These are phyloP conservation scores for Dolichopus griseipennis DNA, from an alignment of 2,888 invertebrate species.

Conservation along the genomic window DNA sequence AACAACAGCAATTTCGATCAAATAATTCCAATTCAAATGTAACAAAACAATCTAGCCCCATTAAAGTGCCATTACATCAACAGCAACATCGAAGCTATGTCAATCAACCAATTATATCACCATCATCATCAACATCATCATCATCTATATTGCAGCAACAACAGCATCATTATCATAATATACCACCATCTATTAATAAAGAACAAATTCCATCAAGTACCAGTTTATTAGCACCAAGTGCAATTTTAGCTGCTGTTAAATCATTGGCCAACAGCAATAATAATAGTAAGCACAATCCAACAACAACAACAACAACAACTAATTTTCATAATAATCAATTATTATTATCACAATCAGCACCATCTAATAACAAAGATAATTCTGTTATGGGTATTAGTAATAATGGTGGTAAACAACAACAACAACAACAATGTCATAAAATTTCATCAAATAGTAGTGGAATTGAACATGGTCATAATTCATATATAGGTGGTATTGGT, in stretches of 20 bases:
- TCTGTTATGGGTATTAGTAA: background rate
- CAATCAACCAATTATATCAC: background rate
- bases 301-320: conserved; percentile 19
- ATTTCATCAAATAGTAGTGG: background rate
- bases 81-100: conserved; percentile 3
- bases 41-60: conserved; percentile 17
- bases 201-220: conserved; percentile 22
- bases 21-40: conserved; percentile 21
- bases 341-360: background rate
- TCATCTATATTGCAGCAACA: background rate
- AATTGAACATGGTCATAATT: background rate
- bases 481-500: conserved; percentile 5
- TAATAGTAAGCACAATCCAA: conserved; percentile 13
- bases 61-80: conserved; percentile 19
- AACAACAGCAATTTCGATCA: conserved; percentile 12
- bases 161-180: background rate
- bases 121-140: background rate
- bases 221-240: conserved; percentile 25
- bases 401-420: background rate
- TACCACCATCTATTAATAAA: background rate
- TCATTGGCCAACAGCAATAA: conserved; percentile 21
- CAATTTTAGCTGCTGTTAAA: conserved; percentile 26
- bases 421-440: background rate
- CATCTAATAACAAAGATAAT: background rate
- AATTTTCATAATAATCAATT: conserved; percentile 21